These are phyloP conservation scores for Ptilonorhynchus violaceus DNA, from an alignment of 2,113 vertebrate genomes.

Conservation along the genomic window DNA sequence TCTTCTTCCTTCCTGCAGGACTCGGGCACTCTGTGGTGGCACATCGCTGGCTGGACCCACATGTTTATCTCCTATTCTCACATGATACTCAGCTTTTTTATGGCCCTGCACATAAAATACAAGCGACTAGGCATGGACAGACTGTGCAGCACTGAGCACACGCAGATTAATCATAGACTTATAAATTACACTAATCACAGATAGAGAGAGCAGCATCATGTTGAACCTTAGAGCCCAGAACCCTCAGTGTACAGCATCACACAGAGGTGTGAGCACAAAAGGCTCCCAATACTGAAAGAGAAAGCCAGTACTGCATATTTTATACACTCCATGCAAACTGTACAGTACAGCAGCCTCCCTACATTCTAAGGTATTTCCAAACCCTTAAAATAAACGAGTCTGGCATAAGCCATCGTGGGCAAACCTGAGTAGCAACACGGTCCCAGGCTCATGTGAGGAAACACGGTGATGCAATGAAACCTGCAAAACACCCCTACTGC, in stretches of 20 bases:
- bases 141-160: background rate
- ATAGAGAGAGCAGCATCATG: accelerated
- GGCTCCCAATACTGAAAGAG: background rate
- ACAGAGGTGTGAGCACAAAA: background rate
- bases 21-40: background rate
- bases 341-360: background rate
- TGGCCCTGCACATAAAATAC: background rate
- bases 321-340: background rate
- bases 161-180: background rate
- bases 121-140: background rate
- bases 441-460: background rate
- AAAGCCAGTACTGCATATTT: background rate
- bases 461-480: accelerated
- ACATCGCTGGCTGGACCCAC: background rate
- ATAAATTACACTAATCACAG: background rate
- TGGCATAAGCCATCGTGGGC: background rate
- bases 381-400: background rate
- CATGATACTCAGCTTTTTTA: background rate
- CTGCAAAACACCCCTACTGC: background rate
- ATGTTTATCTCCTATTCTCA: background rate
- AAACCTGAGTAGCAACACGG: background rate
- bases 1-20: background rate
- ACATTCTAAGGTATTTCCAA: background rate
- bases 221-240: background rate
- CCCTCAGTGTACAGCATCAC: background rate